These are phyloP conservation scores for Takifugu ocellatus DNA, from an alignment of 2,797 vertebrate genomes.

Conservation along the genomic window DNA sequence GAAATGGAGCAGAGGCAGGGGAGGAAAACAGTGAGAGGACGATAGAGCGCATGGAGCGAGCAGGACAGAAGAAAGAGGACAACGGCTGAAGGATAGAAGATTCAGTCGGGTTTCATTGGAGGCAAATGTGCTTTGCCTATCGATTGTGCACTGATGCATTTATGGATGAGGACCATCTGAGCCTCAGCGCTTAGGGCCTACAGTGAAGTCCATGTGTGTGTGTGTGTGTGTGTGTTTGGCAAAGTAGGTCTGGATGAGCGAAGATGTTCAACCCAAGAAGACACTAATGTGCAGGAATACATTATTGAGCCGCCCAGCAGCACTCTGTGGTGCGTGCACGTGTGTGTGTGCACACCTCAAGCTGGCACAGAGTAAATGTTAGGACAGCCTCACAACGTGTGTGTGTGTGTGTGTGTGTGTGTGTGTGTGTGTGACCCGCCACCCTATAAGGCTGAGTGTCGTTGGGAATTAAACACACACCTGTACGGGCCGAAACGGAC, in stretches of 20 bases:
- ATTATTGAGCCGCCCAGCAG: slow-evolving; percentile 62
- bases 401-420: slow-evolving; percentile 8
- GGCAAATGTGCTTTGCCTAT: slow-evolving; percentile 52
- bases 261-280: slow-evolving; percentile 52
- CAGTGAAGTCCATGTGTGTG: slow-evolving; percentile 9
- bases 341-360: slow-evolving; percentile 7
- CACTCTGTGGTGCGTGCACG: slow-evolving; percentile 17
- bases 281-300: slow-evolving; percentile 61
- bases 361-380: slow-evolving; percentile 27
- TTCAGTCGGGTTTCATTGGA: slow-evolving; percentile 52
- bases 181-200: slow-evolving; percentile 29
- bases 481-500: slow-evolving; percentile 55
- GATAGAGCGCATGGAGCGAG: slow-evolving; percentile 35
- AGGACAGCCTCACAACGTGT: slow-evolving; percentile 1
- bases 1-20: slow-evolving; percentile 5
- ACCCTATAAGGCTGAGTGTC: slow-evolving; percentile 42
- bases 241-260: slow-evolving; percentile 44
- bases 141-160: slow-evolving; percentile 49
- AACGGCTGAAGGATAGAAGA: slow-evolving; percentile 48
- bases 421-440: slow-evolving; percentile 8
- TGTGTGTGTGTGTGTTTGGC: slow-evolving; percentile 3
- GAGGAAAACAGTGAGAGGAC: slow-evolving; percentile 19
- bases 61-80: slow-evolving; percentile 29
- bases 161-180: slow-evolving; percentile 46
- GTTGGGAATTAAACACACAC: slow-evolving; percentile 62